Conservation (phyloP, 2,113 vertebrate species). For the Naja naja region DNA sequence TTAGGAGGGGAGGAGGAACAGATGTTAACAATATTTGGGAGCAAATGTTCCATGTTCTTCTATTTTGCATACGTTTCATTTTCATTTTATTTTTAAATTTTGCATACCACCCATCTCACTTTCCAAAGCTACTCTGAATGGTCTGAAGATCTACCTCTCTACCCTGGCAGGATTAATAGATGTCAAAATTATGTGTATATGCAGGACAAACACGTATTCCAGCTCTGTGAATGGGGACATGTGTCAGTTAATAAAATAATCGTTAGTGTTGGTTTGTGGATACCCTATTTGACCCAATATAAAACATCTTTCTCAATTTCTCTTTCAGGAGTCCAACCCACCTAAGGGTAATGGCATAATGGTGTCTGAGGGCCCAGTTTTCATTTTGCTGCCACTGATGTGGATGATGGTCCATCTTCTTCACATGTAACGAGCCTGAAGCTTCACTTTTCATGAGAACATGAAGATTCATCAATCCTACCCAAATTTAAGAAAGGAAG, state of each 20-base stretch:
- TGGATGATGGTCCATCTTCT: neutral
- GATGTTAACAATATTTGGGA: neutral
- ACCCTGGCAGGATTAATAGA: neutral
- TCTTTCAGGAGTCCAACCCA: rapidly evolving
- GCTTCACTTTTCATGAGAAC: neutral
- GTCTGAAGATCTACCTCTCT: neutral
- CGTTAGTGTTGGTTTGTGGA: neutral
- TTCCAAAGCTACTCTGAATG: neutral
- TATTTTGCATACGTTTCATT: neutral
- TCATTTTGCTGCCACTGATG: slow-evolving; percentile 6
- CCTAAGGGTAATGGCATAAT: rapidly evolving
- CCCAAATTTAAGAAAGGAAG: neutral
- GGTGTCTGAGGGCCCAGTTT: neutral
- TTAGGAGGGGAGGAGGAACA: neutral
- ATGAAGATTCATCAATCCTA: neutral
- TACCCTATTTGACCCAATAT: neutral
- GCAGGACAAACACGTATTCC: neutral
- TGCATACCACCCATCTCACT: neutral
- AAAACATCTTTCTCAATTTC: neutral
- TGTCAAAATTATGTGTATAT: neutral
- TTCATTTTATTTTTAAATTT: neutral
- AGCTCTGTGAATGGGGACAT: neutral
- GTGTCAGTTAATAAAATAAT: neutral
- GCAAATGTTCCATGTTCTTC: neutral
- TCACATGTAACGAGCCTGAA: neutral